These are phyloP conservation scores for Labeo rohita DNA, from an alignment of 2,113 vertebrate genomes.

Conservation along the genomic window DNA sequence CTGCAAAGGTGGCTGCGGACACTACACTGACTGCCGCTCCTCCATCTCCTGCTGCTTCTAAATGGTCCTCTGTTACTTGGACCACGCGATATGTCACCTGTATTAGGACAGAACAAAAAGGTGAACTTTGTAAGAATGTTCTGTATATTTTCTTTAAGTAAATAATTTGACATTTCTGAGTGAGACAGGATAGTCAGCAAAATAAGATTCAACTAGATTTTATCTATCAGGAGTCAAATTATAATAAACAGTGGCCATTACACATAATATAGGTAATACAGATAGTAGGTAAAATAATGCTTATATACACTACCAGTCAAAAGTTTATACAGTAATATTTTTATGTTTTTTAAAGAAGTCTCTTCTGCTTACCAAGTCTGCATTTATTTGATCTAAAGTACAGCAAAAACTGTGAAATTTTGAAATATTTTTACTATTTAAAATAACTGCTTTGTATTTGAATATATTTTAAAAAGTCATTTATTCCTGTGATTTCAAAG, in stretches of 20 bases:
- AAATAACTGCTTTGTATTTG: too few relatives aligned
- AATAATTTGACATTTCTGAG: background rate
- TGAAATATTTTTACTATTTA: too few relatives aligned
- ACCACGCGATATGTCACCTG: conserved; percentile 94
- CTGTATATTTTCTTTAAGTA: background rate
- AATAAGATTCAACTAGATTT: background rate
- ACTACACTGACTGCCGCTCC: conserved; percentile 88
- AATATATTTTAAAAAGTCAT: too few relatives aligned
- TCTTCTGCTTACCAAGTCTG: too few relatives aligned
- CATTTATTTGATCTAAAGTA: too few relatives aligned
- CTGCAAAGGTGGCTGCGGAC: conserved; percentile 84
- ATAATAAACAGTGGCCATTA: background rate
- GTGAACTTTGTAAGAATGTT: background rate
- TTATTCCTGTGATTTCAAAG: too few relatives aligned
- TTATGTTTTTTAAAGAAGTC: too few relatives aligned
- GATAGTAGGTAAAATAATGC: too few relatives aligned
- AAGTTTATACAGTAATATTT: too few relatives aligned
- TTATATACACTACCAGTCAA: too few relatives aligned
- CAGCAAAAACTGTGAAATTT: too few relatives aligned
- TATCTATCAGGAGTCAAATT: background rate
- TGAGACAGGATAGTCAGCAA: background rate
- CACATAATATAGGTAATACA: too few relatives aligned
- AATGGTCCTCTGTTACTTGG: conserved; percentile 88
- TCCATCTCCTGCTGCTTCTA: conserved; percentile 82
- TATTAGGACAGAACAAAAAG: conserved; percentile 53